Percentiles rank a stretch among this genome's conserved stretches.
Conservation (phyloP, 2,888 invertebrate species). For the Serrognathus titanus region DNA sequence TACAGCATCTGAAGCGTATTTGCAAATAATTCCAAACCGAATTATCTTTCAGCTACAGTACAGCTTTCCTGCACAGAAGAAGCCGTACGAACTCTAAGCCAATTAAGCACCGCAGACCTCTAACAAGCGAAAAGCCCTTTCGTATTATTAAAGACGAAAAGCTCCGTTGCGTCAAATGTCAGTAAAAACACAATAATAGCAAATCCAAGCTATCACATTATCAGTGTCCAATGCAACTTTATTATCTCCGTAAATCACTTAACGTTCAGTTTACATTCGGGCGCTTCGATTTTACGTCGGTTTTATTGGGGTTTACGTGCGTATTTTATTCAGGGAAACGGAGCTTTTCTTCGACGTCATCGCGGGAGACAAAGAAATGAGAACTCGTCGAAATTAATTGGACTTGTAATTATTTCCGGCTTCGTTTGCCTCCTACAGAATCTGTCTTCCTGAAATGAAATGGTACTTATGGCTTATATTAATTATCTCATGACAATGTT, state of each 20-base stretch:
- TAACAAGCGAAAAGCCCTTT: slow-evolving; percentile 4
- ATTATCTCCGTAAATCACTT: no score
- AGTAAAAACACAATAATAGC: no score
- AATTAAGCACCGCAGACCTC: slow-evolving; percentile 15
- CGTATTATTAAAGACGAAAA: neutral
- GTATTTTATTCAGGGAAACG: no score
- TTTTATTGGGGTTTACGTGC: no score
- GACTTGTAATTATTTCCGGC: slow-evolving; percentile 15
- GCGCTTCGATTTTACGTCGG: no score
- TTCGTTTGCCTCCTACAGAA: neutral
- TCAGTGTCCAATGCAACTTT: no score
- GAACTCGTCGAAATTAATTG: slow-evolving; percentile 6
- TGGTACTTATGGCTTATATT: neutral
- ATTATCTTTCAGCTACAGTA: slow-evolving; percentile 6
- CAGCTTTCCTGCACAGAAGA: slow-evolving; percentile 7
- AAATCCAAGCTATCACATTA: no score
- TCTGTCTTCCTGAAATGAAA: no score
- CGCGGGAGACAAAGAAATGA: no score
- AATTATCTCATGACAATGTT: neutral
- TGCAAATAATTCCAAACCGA: neutral
- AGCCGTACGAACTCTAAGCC: slow-evolving; percentile 17
- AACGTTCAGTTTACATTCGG: no score
- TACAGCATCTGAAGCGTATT: neutral
- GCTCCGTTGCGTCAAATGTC: no score
- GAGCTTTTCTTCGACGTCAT: no score